Percentiles rank a stretch among this genome's conserved stretches.
Conservation (phyloP, 1,140 invertebrate species). For the Schlechtendalia chinensis region DNA sequence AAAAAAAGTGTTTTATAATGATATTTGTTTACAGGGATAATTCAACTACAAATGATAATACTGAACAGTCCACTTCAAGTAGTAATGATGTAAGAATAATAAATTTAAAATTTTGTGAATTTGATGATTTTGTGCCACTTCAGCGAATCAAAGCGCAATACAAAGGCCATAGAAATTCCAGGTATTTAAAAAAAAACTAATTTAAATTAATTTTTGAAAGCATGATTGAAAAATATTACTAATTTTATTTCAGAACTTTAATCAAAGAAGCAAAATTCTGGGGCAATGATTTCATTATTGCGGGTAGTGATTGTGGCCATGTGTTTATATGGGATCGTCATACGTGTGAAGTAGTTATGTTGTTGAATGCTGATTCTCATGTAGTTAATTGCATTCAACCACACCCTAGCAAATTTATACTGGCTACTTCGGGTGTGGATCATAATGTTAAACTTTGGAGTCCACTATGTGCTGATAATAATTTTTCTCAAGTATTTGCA, state of each 20-base stretch:
- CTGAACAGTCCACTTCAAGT: conserved; percentile 18
- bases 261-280: conserved; percentile 90
- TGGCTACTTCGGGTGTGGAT: conserved; percentile 87
- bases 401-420: conserved; percentile 75
- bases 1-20: no score
- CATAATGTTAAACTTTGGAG: conserved; percentile 87
- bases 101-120: conserved; percentile 5
- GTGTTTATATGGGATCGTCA: conserved; percentile 69
- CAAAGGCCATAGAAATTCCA: conserved; percentile 79
- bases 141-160: conserved; percentile 63
- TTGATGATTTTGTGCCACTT: conserved; percentile 45
- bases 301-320: conserved; percentile 83
- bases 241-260: conserved; percentile 69
- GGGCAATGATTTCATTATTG: conserved; percentile 79
- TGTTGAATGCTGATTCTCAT: conserved; percentile 79
- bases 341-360: conserved; percentile 70
- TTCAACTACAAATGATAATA: not conserved
- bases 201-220: not conserved
- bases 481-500: conserved; percentile 68
- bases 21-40: not conserved
- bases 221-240: conserved; percentile 54
- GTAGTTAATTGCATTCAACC: conserved; percentile 87
- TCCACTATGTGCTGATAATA: conserved; percentile 63
- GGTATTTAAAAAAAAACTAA: conserved; percentile 57
- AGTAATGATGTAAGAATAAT: not conserved